Conservation (phyloP, 2,113 vertebrate genomes). For the Panthera tigris region DNA sequence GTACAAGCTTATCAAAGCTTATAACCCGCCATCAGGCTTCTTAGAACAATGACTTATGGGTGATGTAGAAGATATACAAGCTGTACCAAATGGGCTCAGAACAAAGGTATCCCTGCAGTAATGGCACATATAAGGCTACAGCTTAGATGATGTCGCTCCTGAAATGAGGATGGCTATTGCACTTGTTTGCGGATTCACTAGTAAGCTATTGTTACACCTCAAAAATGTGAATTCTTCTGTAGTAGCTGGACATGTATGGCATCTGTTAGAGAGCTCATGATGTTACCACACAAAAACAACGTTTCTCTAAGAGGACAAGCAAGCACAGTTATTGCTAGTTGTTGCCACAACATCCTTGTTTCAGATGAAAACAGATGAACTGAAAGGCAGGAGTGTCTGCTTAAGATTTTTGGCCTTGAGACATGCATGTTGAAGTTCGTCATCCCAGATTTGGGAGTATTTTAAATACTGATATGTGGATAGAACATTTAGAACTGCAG, state of each 20-base stretch:
- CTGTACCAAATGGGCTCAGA: neutral
- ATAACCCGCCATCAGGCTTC: neutral
- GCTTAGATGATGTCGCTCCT: neutral
- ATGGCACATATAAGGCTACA: neutral
- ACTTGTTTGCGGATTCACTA: neutral
- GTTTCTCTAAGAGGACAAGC: neutral
- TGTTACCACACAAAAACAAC: neutral
- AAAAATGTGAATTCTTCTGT: neutral
- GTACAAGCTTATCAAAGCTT: neutral
- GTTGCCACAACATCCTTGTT: neutral
- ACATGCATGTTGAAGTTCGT: neutral
- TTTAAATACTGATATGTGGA: neutral
- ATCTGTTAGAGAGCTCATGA: neutral
- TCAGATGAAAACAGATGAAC: constrained; percentile 18
- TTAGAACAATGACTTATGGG: neutral
- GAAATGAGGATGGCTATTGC: neutral
- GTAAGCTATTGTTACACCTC: neutral
- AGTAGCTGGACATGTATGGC: neutral
- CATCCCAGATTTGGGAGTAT: neutral
- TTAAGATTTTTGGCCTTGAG: neutral
- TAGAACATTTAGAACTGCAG: neutral
- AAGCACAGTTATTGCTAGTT: neutral
- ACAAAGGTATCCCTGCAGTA: neutral
- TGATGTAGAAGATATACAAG: neutral
- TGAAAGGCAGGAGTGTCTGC: neutral